Conservation (phyloP, 2,113 vertebrate genomes). For the Leucosticte australis region DNA sequence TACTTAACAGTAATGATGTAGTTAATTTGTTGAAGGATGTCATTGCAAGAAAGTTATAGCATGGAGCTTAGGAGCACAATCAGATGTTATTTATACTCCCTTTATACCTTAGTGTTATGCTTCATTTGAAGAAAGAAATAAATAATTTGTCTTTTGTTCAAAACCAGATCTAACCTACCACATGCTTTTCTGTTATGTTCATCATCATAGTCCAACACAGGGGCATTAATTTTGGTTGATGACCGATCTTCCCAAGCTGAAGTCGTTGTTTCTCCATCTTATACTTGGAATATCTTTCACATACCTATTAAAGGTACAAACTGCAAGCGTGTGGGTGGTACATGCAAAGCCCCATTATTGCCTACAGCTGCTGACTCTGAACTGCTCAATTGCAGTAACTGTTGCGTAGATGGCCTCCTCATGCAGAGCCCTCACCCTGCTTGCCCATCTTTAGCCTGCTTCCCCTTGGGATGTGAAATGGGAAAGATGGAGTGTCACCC, state of each 20-base stretch:
- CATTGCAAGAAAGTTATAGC: slow-evolving; percentile 65
- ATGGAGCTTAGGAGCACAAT: slow-evolving; percentile 66
- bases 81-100: slow-evolving; percentile 64
- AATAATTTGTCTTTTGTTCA: slow-evolving; percentile 68
- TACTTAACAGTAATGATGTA: slow-evolving; percentile 64
- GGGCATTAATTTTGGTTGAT: not conserved
- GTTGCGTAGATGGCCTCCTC: not conserved
- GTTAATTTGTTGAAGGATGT: slow-evolving; percentile 68
- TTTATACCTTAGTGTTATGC: slow-evolving; percentile 49
- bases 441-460: not conserved
- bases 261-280: not conserved
- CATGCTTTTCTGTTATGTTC: not conserved
- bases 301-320: fast-evolving
- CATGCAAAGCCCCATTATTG: fast-evolving
- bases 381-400: not conserved
- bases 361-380: not conserved
- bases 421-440: too few relatives aligned
- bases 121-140: slow-evolving; percentile 50
- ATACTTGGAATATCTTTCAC: not conserved
- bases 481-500: not conserved
- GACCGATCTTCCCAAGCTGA: not conserved
- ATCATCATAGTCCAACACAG: not conserved
- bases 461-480: not conserved
- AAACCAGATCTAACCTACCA: slow-evolving; percentile 29
- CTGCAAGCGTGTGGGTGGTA: not conserved